These are phyloP conservation scores for Ethmia dodecea DNA, from an alignment of 2,888 invertebrate species.

Conservation along the genomic window DNA sequence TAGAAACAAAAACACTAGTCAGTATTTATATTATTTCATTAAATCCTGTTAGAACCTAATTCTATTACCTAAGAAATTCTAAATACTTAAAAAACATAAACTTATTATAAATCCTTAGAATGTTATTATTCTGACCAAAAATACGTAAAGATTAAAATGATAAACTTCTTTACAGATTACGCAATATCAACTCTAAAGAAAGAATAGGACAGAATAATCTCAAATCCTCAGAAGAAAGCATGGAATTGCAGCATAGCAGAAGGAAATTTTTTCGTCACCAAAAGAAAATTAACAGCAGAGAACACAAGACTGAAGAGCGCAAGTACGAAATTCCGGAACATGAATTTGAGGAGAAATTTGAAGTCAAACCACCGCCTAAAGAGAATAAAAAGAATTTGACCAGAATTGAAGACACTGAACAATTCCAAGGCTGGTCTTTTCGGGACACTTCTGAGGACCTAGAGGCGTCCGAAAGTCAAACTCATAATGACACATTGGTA, in stretches of 20 bases:
- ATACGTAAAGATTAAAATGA: too few species aligned
- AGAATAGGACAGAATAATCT: slow-evolving; percentile 37
- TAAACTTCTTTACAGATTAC: slow-evolving; percentile 37
- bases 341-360: slow-evolving; percentile 79
- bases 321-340: slow-evolving; percentile 73
- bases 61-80: too few species aligned
- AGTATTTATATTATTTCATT: too few species aligned
- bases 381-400: slow-evolving; percentile 30
- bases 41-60: too few species aligned
- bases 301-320: slow-evolving; percentile 31
- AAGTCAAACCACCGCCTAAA: slow-evolving; percentile 69
- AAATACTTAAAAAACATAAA: too few species aligned
- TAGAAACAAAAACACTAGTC: too few species aligned
- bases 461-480: slow-evolving; percentile 52
- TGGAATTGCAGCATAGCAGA: slow-evolving; percentile 30
- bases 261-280: slow-evolving; percentile 68
- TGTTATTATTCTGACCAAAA: too few species aligned
- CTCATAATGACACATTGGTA: slow-evolving; percentile 46
- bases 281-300: slow-evolving; percentile 42
- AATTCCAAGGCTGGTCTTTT: slow-evolving; percentile 62
- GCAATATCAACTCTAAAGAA: slow-evolving; percentile 59
- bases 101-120: too few species aligned
- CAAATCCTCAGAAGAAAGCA: slow-evolving; percentile 30
- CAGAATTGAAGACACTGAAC: slow-evolving; percentile 26
- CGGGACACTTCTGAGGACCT: slow-evolving; percentile 58